Evolutionary conservation across 2,888 invertebrate species (phyloP).

Genomic region (Drosophila ustulata): DNA sequence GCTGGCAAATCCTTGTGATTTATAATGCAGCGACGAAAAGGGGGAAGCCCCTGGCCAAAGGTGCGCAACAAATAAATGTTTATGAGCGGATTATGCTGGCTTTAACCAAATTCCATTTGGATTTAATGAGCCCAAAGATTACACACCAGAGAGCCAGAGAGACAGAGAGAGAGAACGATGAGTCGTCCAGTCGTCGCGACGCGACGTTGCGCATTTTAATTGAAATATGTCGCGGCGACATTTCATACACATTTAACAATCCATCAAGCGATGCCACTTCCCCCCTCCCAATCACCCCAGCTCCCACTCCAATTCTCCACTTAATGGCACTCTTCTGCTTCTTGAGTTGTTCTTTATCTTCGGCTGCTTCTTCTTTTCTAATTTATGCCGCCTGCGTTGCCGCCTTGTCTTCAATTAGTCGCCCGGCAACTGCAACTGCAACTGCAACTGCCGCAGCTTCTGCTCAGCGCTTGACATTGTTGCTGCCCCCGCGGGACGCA

Average conservation of each 20-base stretch:
- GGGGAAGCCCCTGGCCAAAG: conserved; percentile 7
- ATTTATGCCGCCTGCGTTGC: conserved; percentile 69
- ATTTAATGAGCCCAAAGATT: conserved; percentile 78
- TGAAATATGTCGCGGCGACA: conserved; percentile 70
- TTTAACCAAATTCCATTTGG: conserved; percentile 71
- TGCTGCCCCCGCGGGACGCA: conserved; percentile 50
- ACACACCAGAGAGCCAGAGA: conserved; percentile 8
- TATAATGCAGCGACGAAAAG: conserved; percentile 29
- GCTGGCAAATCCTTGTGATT: conserved; percentile 52
- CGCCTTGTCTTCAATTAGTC: conserved; percentile 76
- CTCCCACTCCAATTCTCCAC: conserved; percentile 46
- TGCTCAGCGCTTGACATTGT: conserved; percentile 16
- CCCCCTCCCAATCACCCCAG: not conserved
- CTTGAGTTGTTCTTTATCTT: not conserved
- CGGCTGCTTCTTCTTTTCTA: conserved; percentile 36
- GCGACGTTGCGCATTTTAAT: conserved; percentile 53
- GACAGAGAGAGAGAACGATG: not conserved
- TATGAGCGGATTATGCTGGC: conserved; percentile 81
- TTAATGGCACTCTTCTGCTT: conserved; percentile 59
- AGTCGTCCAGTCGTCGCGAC: conserved; percentile 18
- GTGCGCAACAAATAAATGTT: conserved; percentile 68
- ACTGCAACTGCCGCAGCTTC: conserved; percentile 24
- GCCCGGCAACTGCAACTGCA: conserved; percentile 48
- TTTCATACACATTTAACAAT: conserved; percentile 73
- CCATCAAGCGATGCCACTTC: conserved; percentile 54